Evolutionary conservation across 2,888 invertebrate species (phyloP), one percentile per base, ranked within the genome.

Genomic region (Nesidiocoris tenuis): DNA sequence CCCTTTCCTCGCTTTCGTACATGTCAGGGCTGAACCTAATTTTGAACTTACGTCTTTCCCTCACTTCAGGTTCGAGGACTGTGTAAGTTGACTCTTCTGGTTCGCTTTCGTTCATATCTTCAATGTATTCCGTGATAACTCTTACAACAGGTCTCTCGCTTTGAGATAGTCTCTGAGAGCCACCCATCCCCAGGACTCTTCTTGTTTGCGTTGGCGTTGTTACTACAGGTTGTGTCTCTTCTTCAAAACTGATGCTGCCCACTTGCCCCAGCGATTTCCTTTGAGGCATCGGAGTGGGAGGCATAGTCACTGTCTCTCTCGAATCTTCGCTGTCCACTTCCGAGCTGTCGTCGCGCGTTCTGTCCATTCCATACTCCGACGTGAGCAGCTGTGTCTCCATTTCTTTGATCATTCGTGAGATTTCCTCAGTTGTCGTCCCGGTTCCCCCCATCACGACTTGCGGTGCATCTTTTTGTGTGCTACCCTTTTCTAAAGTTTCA

Each of bases 21-120:
- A 81, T 85, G 80, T 84, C 85, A 12, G 85, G 86, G 80, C 85
- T 85, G 78, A 86, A 82, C 76, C 83, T 83, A 79, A 86, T 86
- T 75, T 85, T 80, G 9, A 85, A 84, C 80, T 83, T 84, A 76
- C 83, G 82, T 76, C 74, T 76, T 25, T 74, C 74, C 19, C 23
- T 56, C 5, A 57, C 65, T 24, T 81, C 81, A n/a, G 80, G 79
- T 21, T 81, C 81, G 21, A 80, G 79, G 9, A 80, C 79, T 70
- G 81, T 79, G 57, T 81, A 81, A 9, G 77, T 68, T 9, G 63
- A 75, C 63, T 79, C 80, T 55, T 82, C 82, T 25, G 83, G 82
- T 18, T 79, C 80, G 70, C 82, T 83, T 57, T 81, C 82, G 39
- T 81, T 81, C 55, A 81, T 81, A 56, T 83, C 82, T 56, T 80